Percentiles rank a stretch among this genome's conserved stretches.
phyloP scores from a whole-genome alignment of 1,140 invertebrate genomes.

The Zaprionus ornatus region DNA sequence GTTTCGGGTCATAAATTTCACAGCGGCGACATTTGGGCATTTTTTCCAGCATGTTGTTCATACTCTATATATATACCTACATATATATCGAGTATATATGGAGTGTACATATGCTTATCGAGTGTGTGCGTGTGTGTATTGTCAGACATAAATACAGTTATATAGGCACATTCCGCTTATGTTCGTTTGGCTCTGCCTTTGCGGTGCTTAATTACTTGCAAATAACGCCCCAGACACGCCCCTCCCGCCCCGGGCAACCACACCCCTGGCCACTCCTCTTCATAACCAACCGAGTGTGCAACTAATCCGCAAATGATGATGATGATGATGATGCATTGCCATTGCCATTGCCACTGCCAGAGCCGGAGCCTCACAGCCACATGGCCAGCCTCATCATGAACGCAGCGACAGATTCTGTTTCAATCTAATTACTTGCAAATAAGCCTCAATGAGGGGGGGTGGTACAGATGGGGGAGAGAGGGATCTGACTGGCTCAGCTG shows the following conservation, averaged over 20 bases:
- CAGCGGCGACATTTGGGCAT: slow-evolving; percentile 75
- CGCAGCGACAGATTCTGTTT: slow-evolving; percentile 26
- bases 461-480: not conserved
- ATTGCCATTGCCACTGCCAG: not conserved
- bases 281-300: slow-evolving; percentile 9
- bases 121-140: too few species aligned
- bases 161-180: slow-evolving; percentile 3
- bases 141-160: not conserved
- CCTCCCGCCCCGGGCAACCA: not conserved
- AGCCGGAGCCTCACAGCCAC: not conserved
- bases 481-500: slow-evolving; percentile 16
- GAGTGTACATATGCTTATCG: too few species aligned
- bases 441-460: slow-evolving; percentile 28
- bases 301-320: slow-evolving; percentile 47
- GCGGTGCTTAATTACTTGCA: slow-evolving; percentile 68
- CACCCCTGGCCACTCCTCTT: slow-evolving; percentile 2
- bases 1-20: slow-evolving; percentile 78
- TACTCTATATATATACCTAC: slow-evolving; percentile 43
- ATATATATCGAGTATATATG: slow-evolving; percentile 1
- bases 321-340: slow-evolving; percentile 19
- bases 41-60: slow-evolving; percentile 51
- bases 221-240: slow-evolving; percentile 20
- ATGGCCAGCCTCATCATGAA: not conserved
- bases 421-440: slow-evolving; percentile 60
- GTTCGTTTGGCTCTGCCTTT: slow-evolving; percentile 22